Base-by-base conservation (phyloP, 2,888 invertebrate genomes). In the Tetragonisca angustula region DNA sequence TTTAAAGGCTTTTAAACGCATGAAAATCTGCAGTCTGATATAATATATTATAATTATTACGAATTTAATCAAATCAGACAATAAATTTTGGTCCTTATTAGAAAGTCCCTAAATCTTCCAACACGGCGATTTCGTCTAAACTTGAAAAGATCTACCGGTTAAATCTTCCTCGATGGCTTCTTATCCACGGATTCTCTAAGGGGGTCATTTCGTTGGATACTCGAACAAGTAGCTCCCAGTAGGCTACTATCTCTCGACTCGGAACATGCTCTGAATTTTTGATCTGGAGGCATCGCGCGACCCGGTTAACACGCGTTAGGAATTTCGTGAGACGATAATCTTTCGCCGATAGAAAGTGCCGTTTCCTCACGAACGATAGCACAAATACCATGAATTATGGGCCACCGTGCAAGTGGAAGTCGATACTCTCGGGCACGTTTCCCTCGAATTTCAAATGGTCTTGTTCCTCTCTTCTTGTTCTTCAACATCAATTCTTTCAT, bases 241-340 rank as follows among this genome's bases (percentile, higher is more conserved):
- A 24, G 70, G 19, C 68, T 49, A 36, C 32, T 54, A 24, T 43
- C 56, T 56, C 56, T 19, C 13, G 56, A 27, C 15, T 27, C 32
- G 59, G n/a, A 49, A 32, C 81, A 21, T n/a, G 72, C 50, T 73
- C 49, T 50, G 71, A 81, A 81, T 81, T 81, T 61, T 67, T 70
- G 50, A 82, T 81, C 81, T 36, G 36, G 54, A 54, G 36, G 11
- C 70, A 64, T 67, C 78, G 36, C 32, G 54, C 70, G 73, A 70
- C 64, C 68, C 81, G 69, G 50, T 64, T 74, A 70, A 80, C 73
- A 59, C 56, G 81, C 68, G 36, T 69, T 50, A 78, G 69, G 79
- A 79, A 77, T 73, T 79, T 65, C 79, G 50, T 69, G 13, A n/a
- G 43, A 79, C 68, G 77, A 77, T 64, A 52, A 79, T 79, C 64